These are phyloP conservation scores for Bryconaethiops microstoma DNA, from an alignment of 2,797 vertebrate genomes.

Conservation along the genomic window DNA sequence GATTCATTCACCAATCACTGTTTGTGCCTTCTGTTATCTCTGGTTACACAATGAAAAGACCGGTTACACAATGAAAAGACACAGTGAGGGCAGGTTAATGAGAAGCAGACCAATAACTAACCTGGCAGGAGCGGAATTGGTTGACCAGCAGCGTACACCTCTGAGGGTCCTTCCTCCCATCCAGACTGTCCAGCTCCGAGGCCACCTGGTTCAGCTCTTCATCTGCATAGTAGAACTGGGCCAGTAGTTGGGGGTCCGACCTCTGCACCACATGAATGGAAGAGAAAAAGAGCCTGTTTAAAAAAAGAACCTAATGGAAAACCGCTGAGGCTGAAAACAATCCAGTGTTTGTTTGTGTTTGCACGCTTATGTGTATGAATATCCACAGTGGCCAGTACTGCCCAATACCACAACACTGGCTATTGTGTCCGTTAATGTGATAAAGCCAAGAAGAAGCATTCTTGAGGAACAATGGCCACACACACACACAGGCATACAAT, in stretches of 20 bases:
- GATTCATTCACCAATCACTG: not conserved
- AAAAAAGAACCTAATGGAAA: conserved; percentile 2
- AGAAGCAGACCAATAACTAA: conserved; percentile 60
- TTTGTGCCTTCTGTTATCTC: not conserved
- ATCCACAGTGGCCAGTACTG: not conserved
- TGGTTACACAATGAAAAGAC: not conserved
- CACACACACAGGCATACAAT: conserved; percentile 26
- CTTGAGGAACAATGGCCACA: conserved; percentile 27
- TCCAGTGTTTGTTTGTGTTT: not conserved
- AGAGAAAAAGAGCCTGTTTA: conserved; percentile 5
- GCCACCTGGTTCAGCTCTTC: conserved; percentile 98
- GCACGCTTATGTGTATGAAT: not conserved
- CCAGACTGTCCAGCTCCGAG: conserved; percentile 93
- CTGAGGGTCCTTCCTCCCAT: conserved; percentile 96
- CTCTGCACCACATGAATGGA: conserved; percentile 76
- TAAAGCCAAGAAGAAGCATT: conserved; percentile 16
- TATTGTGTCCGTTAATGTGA: not conserved
- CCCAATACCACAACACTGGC: not conserved
- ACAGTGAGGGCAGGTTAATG: not conserved
- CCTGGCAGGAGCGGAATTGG: conserved; percentile 98
- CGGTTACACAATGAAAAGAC: not conserved
- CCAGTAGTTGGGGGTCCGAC: conserved; percentile 94
- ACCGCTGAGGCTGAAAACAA: not conserved
- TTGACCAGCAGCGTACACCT: conserved; percentile 95
- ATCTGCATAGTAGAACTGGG: conserved; percentile 97